These are phyloP conservation scores for Macaria notata DNA, from an alignment of 2,888 invertebrate species.

Conservation along the genomic window DNA sequence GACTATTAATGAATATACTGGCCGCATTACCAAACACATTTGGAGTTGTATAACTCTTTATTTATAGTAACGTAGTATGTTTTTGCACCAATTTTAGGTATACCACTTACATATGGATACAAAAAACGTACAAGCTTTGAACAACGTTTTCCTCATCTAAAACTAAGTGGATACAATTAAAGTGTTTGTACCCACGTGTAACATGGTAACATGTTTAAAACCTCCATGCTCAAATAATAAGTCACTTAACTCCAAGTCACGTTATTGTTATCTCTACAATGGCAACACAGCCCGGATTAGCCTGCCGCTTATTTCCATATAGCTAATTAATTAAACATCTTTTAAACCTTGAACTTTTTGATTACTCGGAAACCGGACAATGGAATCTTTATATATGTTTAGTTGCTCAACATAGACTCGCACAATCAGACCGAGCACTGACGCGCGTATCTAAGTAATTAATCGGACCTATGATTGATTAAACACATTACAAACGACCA, in stretches of 20 bases:
- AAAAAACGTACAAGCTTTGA: slow-evolving; percentile 19
- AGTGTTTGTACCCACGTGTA: slow-evolving; percentile 19
- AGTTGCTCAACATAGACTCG: slow-evolving; percentile 12
- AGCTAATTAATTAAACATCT: slow-evolving; percentile 77
- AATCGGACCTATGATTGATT: slow-evolving; percentile 81
- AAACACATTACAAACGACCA: slow-evolving; percentile 77
- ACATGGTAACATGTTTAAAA: slow-evolving; percentile 22
- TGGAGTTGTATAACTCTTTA: slow-evolving; percentile 5
- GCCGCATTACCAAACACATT: neutral
- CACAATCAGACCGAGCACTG: slow-evolving; percentile 40
- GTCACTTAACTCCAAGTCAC: slow-evolving; percentile 55
- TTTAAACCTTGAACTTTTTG: slow-evolving; percentile 75
- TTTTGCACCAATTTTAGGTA: slow-evolving; percentile 3
- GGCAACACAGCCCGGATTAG: slow-evolving; percentile 58
- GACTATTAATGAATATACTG: slow-evolving; percentile 11
- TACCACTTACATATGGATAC: neutral
- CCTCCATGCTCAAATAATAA: slow-evolving; percentile 26
- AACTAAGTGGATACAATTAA: slow-evolving; percentile 34
- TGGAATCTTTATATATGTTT: slow-evolving; percentile 58
- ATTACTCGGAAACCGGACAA: slow-evolving; percentile 70
- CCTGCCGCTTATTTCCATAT: slow-evolving; percentile 61
- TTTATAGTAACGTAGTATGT: slow-evolving; percentile 1
- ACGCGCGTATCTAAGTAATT: slow-evolving; percentile 76
- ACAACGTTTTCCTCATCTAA: slow-evolving; percentile 38
- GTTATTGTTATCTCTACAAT: slow-evolving; percentile 61